Base-by-base conservation (phyloP, 2,113 vertebrate genomes). In the Cyphomyrus discorhynchus region DNA sequence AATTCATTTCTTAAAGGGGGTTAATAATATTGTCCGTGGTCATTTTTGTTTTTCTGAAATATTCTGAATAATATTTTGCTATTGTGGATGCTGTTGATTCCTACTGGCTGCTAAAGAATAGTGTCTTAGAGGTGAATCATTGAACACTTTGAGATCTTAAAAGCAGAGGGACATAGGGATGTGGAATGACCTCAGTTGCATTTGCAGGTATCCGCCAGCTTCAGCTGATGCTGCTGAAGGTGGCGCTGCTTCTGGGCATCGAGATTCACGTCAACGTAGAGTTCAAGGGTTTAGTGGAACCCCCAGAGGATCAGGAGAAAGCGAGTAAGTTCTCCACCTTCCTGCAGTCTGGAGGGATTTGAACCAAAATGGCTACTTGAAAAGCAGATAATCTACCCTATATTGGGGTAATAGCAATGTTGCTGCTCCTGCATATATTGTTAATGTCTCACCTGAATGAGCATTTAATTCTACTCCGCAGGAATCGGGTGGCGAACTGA, bases 261-360 rank as follows among this genome's bases (percentile, higher is more conserved):
- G 97, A 99, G 91, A 97, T 99, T 88, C 98, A 99, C 0, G 97
- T 99, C 88, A 98, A 97, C 2, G 97, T 98, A 91, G 98, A 99
- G 90, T 99, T 99, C 90, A 97, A 96, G 89, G 95, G 96, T 0
- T 96, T 99, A 15, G 91, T 97, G 82, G 97, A 98, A 88, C 98
- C 98, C 21, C 97, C 97, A 0, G 96, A 96, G 74, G 96, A 97
- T 88, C 98, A 97, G 92, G 95, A 96, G 35, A 96, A 95, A 89
- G 94, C 96, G 90, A 94, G 98, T 98, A 95, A 96, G 96, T 94
- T n/a, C 88, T 87, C 66, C 7, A 21, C n/a, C 24, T 46, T 74
- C 77, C 17, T 49, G 13, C 85, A 42, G 27, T 31, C n/a, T 86
- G 47, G 88, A 77, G 19, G 13, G 50, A 15, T 24, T 74, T 88